Conservation (phyloP, 2,888 invertebrate species). For the Hemaris fuciformis region DNA sequence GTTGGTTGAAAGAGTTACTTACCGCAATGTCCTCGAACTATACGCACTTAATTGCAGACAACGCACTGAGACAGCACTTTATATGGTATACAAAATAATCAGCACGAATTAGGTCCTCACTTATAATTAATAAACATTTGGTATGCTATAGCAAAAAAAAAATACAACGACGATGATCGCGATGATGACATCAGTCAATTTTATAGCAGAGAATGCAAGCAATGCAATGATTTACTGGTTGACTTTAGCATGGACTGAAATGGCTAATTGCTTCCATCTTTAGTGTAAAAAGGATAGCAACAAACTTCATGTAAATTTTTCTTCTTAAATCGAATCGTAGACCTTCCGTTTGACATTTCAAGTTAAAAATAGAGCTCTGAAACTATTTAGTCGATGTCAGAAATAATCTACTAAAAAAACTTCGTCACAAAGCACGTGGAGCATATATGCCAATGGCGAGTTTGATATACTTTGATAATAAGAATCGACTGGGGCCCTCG, state of each 20-base stretch:
- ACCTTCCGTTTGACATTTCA: not conserved
- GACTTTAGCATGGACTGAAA: not conserved
- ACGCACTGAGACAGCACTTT: slow-evolving; percentile 6
- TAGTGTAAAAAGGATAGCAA: not conserved
- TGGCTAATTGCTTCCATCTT: not conserved
- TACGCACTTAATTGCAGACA: slow-evolving; percentile 24
- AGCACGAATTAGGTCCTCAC: not conserved
- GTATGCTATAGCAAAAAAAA: slow-evolving; percentile 23
- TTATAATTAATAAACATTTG: slow-evolving; percentile 28
- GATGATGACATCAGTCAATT: slow-evolving; percentile 59
- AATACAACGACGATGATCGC: slow-evolving; percentile 50
- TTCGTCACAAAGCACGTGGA: not conserved
- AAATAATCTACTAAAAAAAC: not conserved
- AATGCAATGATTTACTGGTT: not conserved
- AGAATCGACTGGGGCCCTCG: no score
- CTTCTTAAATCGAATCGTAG: not conserved
- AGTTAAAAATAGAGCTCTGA: not conserved
- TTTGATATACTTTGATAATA: no score
- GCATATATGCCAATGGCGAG: no score
- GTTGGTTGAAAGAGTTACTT: slow-evolving; percentile 40
- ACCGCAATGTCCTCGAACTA: slow-evolving; percentile 52
- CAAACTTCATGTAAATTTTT: not conserved
- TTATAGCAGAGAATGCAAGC: not conserved
- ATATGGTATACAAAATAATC: not conserved
- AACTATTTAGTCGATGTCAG: not conserved